Base-by-base conservation (phyloP, 2,113 vertebrate species). In the Calypte anna region DNA sequence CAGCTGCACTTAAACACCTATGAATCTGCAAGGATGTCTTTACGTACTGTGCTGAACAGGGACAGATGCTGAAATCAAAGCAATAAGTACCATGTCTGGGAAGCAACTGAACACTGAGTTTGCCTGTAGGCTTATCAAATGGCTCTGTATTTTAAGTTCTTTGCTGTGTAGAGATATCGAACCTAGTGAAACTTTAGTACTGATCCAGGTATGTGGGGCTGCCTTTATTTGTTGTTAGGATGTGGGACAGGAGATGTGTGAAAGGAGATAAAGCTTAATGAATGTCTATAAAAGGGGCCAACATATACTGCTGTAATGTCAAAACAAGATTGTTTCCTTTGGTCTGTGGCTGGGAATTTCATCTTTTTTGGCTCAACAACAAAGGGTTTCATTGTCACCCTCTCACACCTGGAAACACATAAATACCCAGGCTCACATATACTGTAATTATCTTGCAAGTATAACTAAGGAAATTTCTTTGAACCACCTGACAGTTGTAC, bases 1-100 rank as follows among this genome's bases (percentile, higher is more conserved):
- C 0, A 46, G 8, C 11, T 63, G 43, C 1, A 0, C 23, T 63
- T 75, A 75, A 86, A 66, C 12, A 4, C 7, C 7, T 21, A 43
- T 2, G 2, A 77, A 36, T 17, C 15, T 58, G 4, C 19, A 58
- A 66, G n/a, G 17, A 66, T 46, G 5, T 50, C 24, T 7, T 67
- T 55, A 62, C 4, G 1, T 57, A 9, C 31, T 67, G 12, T 62
- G 30, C 19, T 58, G 51, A 77, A 54, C 1, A 58, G 43, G 27
- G 46, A 38, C 15, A 15, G 33, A 48, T 25, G 50, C 0, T 38
- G 73, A 74, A 88, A 88, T 53, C 10, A 83, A 70, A 82, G 14
- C 22, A 31, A 14, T 64, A 67, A 63, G 36, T 9, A 76, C 8
- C 11, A 31, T 14, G 12, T 30, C 51, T 63, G 40, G 25, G 18